A percentile compares a stretch with the other conserved stretches of the same genome.
These are phyloP conservation scores for Mungos mungo DNA, from an alignment of 2,113 vertebrate species.

Conservation along the genomic window DNA sequence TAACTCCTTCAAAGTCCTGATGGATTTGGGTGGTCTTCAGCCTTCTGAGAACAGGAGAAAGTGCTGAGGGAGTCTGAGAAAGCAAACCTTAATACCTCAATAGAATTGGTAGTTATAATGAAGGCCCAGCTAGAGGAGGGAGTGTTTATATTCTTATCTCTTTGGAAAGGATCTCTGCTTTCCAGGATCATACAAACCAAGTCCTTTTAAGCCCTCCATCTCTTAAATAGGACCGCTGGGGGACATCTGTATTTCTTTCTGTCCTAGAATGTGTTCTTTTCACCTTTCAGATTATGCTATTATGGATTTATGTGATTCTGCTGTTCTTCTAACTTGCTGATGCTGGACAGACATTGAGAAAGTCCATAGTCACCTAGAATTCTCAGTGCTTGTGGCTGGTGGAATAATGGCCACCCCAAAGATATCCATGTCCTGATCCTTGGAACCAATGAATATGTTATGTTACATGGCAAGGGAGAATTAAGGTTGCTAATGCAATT, in stretches of 20 bases:
- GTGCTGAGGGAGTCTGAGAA: not conserved
- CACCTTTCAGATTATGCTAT: not conserved
- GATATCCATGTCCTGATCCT: not conserved
- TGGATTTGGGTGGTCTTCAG: not conserved
- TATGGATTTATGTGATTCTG: not conserved
- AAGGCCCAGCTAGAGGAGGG: not conserved
- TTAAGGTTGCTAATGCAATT: not conserved
- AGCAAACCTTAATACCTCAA: not conserved
- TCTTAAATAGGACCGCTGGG: not conserved
- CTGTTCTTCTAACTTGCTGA: not conserved
- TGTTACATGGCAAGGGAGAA: not conserved
- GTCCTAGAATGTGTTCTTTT: not conserved
- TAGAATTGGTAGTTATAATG: not conserved
- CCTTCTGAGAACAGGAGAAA: not conserved
- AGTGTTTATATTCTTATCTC: not conserved
- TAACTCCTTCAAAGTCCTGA: not conserved
- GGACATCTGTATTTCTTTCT: not conserved
- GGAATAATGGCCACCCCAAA: not conserved
- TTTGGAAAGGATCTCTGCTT: not conserved
- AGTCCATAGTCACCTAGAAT: not conserved
- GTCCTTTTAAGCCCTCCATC: not conserved
- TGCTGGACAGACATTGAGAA: not conserved
- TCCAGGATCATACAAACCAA: not conserved
- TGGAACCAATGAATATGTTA: not conserved
- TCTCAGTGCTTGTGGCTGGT: not conserved